Percentiles rank a stretch among this genome's conserved stretches.
phyloP scores from a whole-genome alignment of 1,140 invertebrate species.

The Trachelipus rathkii region DNA sequence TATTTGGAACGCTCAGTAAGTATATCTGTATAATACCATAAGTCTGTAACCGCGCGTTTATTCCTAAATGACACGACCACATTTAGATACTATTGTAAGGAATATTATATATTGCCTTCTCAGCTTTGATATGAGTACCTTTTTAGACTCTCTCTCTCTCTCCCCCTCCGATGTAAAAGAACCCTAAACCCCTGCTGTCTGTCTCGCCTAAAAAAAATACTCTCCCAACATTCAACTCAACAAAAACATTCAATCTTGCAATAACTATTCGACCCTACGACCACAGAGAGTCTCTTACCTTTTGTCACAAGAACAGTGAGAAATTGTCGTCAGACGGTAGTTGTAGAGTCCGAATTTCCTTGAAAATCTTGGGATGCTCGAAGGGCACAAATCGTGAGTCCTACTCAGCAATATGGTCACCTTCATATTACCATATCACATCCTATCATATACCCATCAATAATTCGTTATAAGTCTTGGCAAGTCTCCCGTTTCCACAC shows the following conservation, averaged over 20 bases:
- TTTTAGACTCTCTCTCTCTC: not conserved
- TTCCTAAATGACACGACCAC: conserved; percentile 48
- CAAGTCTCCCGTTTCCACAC: conserved; percentile 55
- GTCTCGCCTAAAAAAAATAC: too few species aligned
- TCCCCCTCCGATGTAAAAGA: not conserved
- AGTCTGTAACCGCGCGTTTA: conserved; percentile 58
- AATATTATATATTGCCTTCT: too few species aligned
- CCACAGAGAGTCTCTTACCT: conserved; percentile 62
- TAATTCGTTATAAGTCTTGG: conserved; percentile 54
- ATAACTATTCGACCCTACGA: too few species aligned
- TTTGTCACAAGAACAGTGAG: conserved; percentile 77
- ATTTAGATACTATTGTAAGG: too few species aligned
- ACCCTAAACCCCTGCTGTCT: too few species aligned
- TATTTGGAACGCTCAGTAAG: conserved; percentile 70
- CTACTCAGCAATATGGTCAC: conserved; percentile 71
- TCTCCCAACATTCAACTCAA: too few species aligned
- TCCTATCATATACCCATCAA: conserved; percentile 61
- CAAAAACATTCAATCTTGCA: too few species aligned
- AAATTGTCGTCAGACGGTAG: conserved; percentile 74
- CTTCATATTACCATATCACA: too few species aligned
- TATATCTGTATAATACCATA: too few species aligned
- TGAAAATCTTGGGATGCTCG: conserved; percentile 65
- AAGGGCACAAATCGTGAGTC: conserved; percentile 69
- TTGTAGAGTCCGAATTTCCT: conserved; percentile 67
- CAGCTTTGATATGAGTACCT: not conserved